phyloP scores from a whole-genome alignment of 2,797 vertebrate genomes.

The Hylomyscus alleni region DNA sequence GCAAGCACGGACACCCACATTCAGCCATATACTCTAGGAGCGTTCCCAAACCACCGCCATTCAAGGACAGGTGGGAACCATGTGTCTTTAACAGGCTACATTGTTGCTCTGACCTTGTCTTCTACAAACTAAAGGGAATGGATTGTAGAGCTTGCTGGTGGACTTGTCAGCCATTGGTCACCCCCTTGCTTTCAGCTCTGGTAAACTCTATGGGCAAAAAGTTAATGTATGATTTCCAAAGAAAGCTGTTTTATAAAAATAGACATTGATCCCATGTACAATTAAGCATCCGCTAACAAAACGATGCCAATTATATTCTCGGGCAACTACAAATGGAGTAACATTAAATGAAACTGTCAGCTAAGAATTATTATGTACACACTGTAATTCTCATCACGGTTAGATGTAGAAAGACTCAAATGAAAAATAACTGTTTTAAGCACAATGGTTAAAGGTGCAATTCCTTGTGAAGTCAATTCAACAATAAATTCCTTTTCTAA shows the following conservation, averaged over 20 bases:
- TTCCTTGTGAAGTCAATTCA: slow-evolving; percentile 59
- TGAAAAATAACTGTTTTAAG: slow-evolving; percentile 56
- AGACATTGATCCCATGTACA: slow-evolving; percentile 42
- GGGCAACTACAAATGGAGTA: slow-evolving; percentile 65
- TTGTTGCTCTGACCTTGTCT: slow-evolving; percentile 2
- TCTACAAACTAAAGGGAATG: not conserved
- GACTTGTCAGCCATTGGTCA: not conserved
- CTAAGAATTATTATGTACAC: slow-evolving; percentile 57
- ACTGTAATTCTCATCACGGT: slow-evolving; percentile 45
- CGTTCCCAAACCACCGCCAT: not conserved
- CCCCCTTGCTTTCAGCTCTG: not conserved
- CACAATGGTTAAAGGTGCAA: slow-evolving; percentile 32
- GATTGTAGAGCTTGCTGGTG: not conserved
- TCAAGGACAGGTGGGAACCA: not conserved
- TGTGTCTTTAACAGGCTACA: not conserved
- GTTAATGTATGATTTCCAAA: slow-evolving; percentile 35
- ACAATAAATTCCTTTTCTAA: slow-evolving; percentile 56
- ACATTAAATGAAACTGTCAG: slow-evolving; percentile 58
- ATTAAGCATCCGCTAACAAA: slow-evolving; percentile 68
- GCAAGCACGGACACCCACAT: not conserved
- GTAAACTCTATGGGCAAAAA: slow-evolving; percentile 20
- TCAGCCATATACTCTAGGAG: not conserved
- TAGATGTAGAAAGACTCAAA: slow-evolving; percentile 59
- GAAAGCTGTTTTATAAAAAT: slow-evolving; percentile 47
- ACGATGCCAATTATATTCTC: slow-evolving; percentile 16